Evolutionary conservation across 2,888 invertebrate species (phyloP).

Genomic region (Anorthoa munda): DNA sequence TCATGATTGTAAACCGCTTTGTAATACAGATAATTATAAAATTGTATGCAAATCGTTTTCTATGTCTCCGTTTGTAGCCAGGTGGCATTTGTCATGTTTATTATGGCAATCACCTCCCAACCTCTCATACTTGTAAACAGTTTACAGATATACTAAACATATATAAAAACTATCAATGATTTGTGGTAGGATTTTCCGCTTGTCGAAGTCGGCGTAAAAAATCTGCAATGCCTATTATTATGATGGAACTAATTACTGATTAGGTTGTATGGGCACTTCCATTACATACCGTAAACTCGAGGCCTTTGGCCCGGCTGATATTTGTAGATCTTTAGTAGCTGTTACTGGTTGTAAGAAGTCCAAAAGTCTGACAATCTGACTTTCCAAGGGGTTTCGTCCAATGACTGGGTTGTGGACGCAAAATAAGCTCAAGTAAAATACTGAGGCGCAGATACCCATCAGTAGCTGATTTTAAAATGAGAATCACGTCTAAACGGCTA

Average conservation of each 20-base stretch:
- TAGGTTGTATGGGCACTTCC: too few relatives aligned
- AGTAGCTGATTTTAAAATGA: too few relatives aligned
- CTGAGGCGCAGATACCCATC: too few relatives aligned
- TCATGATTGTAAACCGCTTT: conserved; percentile 41
- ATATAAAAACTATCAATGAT: conserved; percentile 2
- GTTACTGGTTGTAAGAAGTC: too few relatives aligned
- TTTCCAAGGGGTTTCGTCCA: too few relatives aligned
- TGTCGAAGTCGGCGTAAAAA: not conserved
- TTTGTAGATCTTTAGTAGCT: too few relatives aligned
- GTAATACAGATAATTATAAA: conserved; percentile 48
- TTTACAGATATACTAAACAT: not conserved
- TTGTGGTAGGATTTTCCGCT: conserved; percentile 16
- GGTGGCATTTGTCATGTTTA: conserved; percentile 25
- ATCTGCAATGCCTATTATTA: not conserved
- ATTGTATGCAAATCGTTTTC: conserved; percentile 40
- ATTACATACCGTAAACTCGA: too few relatives aligned
- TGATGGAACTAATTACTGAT: not conserved
- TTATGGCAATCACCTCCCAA: conserved; percentile 54
- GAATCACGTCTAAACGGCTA: too few relatives aligned
- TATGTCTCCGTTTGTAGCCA: conserved; percentile 8
- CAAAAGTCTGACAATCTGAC: too few relatives aligned
- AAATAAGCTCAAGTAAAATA: too few relatives aligned
- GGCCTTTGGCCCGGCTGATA: too few relatives aligned
- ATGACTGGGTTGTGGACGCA: too few relatives aligned
- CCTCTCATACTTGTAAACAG: conserved; percentile 27